These are phyloP conservation scores for Diorhabda sublineata DNA, from an alignment of 1,140 invertebrate genomes.

Conservation along the genomic window DNA sequence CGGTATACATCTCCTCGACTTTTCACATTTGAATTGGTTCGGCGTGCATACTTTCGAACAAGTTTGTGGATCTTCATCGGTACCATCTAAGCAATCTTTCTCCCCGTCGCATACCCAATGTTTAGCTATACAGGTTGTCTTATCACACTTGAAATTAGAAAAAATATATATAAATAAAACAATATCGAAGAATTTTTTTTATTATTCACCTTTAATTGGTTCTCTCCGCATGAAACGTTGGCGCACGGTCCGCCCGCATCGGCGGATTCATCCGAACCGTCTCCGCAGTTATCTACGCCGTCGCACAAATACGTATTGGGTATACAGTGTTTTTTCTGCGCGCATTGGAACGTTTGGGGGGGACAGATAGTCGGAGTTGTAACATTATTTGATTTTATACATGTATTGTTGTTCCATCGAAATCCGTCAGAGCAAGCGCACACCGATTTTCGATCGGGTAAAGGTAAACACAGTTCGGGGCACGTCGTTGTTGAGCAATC, in stretches of 20 bases:
- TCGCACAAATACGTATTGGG: slow-evolving; percentile 65
- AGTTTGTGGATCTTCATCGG: slow-evolving; percentile 57
- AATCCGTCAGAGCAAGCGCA: slow-evolving; percentile 58
- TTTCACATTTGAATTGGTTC: slow-evolving; percentile 58
- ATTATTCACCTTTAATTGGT: slow-evolving; percentile 22
- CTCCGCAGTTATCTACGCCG: slow-evolving; percentile 75
- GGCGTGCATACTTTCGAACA: slow-evolving; percentile 51
- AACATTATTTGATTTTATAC: slow-evolving; percentile 28
- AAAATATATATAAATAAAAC: neutral
- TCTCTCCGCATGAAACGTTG: slow-evolving; percentile 31
- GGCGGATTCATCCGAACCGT: slow-evolving; percentile 74
- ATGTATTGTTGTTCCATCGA: slow-evolving; percentile 32
- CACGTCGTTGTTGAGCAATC: slow-evolving; percentile 49
- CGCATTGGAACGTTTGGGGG: slow-evolving; percentile 49
- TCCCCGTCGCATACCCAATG: slow-evolving; percentile 65
- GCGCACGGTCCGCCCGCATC: slow-evolving; percentile 52
- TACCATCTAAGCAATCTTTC: slow-evolving; percentile 62
- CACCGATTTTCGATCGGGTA: slow-evolving; percentile 44
- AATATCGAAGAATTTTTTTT: neutral
- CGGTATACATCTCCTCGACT: slow-evolving; percentile 65
- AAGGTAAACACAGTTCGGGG: slow-evolving; percentile 56
- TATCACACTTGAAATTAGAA: slow-evolving; percentile 46
- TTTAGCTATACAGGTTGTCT: slow-evolving; percentile 58
- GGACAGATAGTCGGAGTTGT: slow-evolving; percentile 25
- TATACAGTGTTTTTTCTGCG: slow-evolving; percentile 48